Conservation (phyloP, 2,113 vertebrate genomes). For the Colinus virginianus region DNA sequence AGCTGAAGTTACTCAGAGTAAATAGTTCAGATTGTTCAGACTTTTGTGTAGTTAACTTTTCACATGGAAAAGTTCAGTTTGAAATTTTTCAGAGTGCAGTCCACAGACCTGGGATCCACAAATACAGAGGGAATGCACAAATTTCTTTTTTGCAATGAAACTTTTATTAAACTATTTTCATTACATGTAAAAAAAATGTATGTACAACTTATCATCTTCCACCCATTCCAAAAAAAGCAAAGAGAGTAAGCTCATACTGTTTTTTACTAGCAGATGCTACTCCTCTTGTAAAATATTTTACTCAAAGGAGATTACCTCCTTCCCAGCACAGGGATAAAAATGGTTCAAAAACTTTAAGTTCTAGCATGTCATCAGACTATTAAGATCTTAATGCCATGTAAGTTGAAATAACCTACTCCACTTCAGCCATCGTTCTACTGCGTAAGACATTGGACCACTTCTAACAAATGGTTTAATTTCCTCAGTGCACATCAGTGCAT, state of each 20-base stretch:
- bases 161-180: not conserved
- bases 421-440: not conserved
- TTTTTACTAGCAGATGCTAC: not conserved
- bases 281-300: not conserved
- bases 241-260: not conserved
- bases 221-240: not conserved
- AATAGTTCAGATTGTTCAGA: not conserved
- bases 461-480: conserved; percentile 8
- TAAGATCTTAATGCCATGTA: not conserved
- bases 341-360: not conserved
- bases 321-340: not conserved
- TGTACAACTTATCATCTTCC: not conserved
- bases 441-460: conserved; percentile 1
- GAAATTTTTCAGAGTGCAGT: not conserved
- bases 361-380: not conserved
- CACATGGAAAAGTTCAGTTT: not conserved
- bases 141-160: not conserved
- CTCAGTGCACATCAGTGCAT: not conserved
- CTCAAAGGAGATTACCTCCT: not conserved
- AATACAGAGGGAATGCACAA: not conserved
- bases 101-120: not conserved
- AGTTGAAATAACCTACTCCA: not conserved
- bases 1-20: not conserved
- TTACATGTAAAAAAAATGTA: not conserved
- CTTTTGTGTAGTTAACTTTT: not conserved